These are phyloP conservation scores for Cherax destructor DNA, from an alignment of 1,140 invertebrate species.

Conservation along the genomic window DNA sequence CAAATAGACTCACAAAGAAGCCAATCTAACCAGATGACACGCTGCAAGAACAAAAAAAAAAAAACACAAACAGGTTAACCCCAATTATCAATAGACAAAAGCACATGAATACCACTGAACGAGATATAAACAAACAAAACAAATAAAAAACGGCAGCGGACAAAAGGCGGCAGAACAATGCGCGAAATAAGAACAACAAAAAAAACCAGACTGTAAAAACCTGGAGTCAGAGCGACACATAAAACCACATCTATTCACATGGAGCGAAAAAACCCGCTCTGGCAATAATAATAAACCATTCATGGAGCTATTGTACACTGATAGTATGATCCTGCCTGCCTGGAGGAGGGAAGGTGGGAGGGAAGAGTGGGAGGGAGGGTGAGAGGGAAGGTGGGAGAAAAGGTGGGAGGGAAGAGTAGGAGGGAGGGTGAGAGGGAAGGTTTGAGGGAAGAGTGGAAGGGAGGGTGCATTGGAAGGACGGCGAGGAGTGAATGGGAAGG, in stretches of 20 bases:
- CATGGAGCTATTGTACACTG: not conserved
- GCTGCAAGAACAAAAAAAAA: not conserved
- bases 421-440: not conserved
- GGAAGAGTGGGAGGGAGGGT: not conserved
- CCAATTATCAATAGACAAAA: too few relatives aligned
- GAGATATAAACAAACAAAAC: not conserved
- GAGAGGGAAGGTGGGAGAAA: not conserved
- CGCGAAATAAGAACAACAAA: not conserved
- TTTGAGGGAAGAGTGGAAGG: too few relatives aligned
- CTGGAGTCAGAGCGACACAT: not conserved
- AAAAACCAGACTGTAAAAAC: not conserved
- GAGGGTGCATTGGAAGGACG: not conserved
- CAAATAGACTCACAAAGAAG: too few relatives aligned
- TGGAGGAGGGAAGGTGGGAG: not conserved
- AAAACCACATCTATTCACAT: not conserved
- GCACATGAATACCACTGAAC: too few relatives aligned
- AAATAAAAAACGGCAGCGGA: not conserved
- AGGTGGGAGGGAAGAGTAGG: not conserved
- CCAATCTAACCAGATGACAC: too few relatives aligned
- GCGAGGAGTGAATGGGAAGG: not conserved
- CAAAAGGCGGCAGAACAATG: not conserved
- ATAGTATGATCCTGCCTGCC: not conserved
- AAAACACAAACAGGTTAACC: not conserved
- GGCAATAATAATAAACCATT: conserved; percentile 1
- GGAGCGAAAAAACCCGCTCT: not conserved